Base-by-base conservation (phyloP, 2,888 invertebrate genomes). In the Acleris sparsana region DNA sequence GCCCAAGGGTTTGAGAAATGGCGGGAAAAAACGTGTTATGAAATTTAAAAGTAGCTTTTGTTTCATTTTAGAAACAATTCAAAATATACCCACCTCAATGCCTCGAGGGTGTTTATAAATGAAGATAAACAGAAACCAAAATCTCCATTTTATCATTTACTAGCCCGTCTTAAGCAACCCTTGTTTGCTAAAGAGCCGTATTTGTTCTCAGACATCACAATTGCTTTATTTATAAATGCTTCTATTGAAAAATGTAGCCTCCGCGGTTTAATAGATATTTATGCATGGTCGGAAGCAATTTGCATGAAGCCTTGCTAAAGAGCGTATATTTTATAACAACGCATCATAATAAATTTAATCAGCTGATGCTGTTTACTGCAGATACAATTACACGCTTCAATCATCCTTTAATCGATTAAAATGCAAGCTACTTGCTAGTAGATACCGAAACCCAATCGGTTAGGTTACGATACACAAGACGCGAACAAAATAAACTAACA, bases 231-330 rank as follows among this genome's bases (percentile, higher is more conserved):
- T 79, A 80, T 78, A 79, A 82, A 80, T 77, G 77, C 71, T 75
- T 73, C 77, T 77, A 82, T 79, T 83, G 89, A 91, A 92, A 92
- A 92, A 91, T 90, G 89, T 91, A 88, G 90, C 90, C 87, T 85
- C 80, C 80, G 80, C 79, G 78, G 82, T 82, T 78, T 92, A 87
- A 92, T 91, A 91, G 92, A 91, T 92, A 91, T 92, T 92, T 90
- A 91, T 91, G 92, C 89, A 81, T 86, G 86, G 86, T 71, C 77
- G 87, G 79, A 89, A 80, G 80, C 90, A 92, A 92, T 92, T 86
- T 86, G 77, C 80, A 80, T 78, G 80, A 85, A 85, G 83, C 79
- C 74, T 77, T 76, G 75, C 75, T 74, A 74, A 73, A 75, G 72
- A 74, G 71, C 71, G 70, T 77, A 73, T 78, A 82, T 81, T 79